Base-by-base conservation (phyloP, 1,140 invertebrate genomes). In the Bombyx mori region DNA sequence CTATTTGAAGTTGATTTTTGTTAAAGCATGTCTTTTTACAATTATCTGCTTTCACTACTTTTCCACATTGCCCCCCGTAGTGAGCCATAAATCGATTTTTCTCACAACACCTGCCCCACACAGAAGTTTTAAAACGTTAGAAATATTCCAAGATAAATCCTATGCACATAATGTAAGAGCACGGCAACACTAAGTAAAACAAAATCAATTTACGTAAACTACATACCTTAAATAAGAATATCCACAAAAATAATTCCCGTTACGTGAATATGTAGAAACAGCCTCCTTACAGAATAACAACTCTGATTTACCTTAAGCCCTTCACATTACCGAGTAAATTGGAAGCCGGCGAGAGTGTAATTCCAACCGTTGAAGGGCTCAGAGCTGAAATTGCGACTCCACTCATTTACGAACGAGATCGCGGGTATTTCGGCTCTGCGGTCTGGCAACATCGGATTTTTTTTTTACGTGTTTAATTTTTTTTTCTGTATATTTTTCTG, bases 281-380 rank as follows among this genome's bases (percentile, higher is more conserved):
- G 49, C 51, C 26, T 44, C 43, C 52, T 60, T 63, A 70, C 65
- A 73, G 69, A 73, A 70, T 69, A 71, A 67, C 67, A 73, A 61
- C 73, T 65, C 59, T 65, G 70, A 71, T 69, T 72, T 69, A 60
- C 71, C 69, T 68, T 66, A 73, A 71, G 65, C 71, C 73, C 66
- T 56, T 63, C 60, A 68, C 66, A 74, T 77, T 75, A 72, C 73
- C 54, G 56, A 57, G 69, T 73, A 77, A 75, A 77, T 75, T 77
- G 71, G 75, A 71, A 72, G 52, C 18, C 62, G 57, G 63, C 54
- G 42, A 26, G 51, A 44, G 44, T 54, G 66, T 66, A 66, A 65
- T 69, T 66, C 64, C 59, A 61, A 47, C 61, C 62, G 60, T 61
- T 57, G 48, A 56, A 56, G 54, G 54, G 54, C 54, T 56, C 54